Base-by-base conservation (phyloP, 2,888 invertebrate genomes). In the Tenthredo distinguenda region DNA sequence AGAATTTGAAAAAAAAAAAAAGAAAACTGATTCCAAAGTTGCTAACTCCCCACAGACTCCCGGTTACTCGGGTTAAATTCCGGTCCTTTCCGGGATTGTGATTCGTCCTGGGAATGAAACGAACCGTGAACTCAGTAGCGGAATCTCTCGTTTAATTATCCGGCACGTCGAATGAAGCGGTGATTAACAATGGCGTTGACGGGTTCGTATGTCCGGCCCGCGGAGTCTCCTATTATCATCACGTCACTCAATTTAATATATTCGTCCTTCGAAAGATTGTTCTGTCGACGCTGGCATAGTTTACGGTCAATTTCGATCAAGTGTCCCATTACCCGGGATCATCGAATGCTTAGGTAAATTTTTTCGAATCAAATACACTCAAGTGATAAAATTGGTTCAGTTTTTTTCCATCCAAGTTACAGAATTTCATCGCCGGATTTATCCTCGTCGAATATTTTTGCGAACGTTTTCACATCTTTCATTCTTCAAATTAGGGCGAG, bases 181-280 rank as follows among this genome's bases (percentile, higher is more conserved):
- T 83, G 83, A 83, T 83, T 68, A 83, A 83, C 83, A 21, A 71
- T 83, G 83, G 47, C 83, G 83, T 83, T 68, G 83, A 83, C 83
- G 83, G 83, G 68, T 71, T 83, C 68, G 83, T 83, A 83, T 47
- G 83, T 83, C 83, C 83, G 15, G 68, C 34, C 34, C 10, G 47
- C 26, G n/a, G 34, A 68, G 47, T 47, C 62, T 26, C 21, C 83
- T 81, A 71, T 83, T 68, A 71, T 83, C 83, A 83, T 68, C 83
- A 68, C 83, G 83, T 83, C 83, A 83, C 68, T 26, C 83, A 34
- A 83, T 83, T 83, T 50, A 43, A 68, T 50, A 62, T 74, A 74
- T 71, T 83, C 83, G 18, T 43, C 26, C 68, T 47, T 83, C 50
- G 50, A 68, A 83, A 83, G 83, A 68, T 71, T 68, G 43, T 26